Base-by-base conservation (phyloP, 2,113 vertebrate genomes). In the Salvelinus sp. region DNA sequence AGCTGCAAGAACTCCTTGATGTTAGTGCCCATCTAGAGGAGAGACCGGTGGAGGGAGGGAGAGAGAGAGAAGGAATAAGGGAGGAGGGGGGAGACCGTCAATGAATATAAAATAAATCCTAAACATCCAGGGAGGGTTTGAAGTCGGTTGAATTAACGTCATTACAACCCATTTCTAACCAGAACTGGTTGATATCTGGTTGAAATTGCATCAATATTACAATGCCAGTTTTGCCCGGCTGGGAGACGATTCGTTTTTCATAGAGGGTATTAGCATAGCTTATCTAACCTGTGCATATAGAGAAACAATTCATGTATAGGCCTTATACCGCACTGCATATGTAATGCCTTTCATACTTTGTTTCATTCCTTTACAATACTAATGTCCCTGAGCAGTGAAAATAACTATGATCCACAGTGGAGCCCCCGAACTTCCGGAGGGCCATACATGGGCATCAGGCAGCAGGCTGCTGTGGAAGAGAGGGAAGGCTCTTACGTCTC, bases 1-100 rank as follows among this genome's bases (percentile, higher is more conserved):
- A 98, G 92, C 81, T 89, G 92, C 86, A 99, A 96, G 72, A 99
- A 92, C 78, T 96, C 95, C 85, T 93, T 98, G 78, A 96, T 90
- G 0, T 93, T 98, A 74, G 94, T 93, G 12, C 96, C 97, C 94
- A 96, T 95, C 97, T 98, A 89, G 27, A 75, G 47, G 14, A 70
- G 38, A 44, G 38, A 44, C 38, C 38, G 38, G 9, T 12, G 38
- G 38, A 44, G 38, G 38, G 38, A 44, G 38, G 38, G 23, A 54
- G 12, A 7, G 47, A 63, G 38, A 44, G 28, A 27, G 18, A 33
- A 69, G 58, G 20, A 62, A 62, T 2, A 67, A 10, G 38, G 9
- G 38, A 44, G 38, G 38, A 44, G 25, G 30, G 30, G 28, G 30
- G 28, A 38, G 66, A 38, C 18, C 20, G 16, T 68, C 3, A n/a